phyloP scores from a whole-genome alignment of 2,797 vertebrate species.

The Sarcophilus harrisii region DNA sequence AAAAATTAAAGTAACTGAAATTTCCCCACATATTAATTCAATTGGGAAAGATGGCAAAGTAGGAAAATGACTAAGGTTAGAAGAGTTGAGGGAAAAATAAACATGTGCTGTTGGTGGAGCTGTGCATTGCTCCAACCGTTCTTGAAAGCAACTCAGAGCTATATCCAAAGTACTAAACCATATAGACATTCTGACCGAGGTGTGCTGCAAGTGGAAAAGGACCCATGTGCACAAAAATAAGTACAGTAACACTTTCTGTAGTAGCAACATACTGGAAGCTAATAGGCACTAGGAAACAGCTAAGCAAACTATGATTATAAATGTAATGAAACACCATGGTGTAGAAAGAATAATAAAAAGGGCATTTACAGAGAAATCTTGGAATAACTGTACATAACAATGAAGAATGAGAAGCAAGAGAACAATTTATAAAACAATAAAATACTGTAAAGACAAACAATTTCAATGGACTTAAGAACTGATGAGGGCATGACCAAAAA shows the following conservation, averaged over 20 bases:
- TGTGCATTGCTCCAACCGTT: not conserved
- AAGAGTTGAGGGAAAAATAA: no score
- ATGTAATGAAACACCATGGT: not conserved
- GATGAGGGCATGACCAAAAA: not conserved
- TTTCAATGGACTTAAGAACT: not conserved
- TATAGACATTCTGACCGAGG: not conserved
- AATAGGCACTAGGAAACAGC: not conserved
- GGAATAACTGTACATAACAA: not conserved
- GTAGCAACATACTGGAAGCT: not conserved
- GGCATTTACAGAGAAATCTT: not conserved
- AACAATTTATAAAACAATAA: not conserved
- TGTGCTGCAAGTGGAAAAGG: not conserved
- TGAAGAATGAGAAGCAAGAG: not conserved
- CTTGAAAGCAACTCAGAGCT: not conserved
- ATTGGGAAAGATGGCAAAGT: not conserved
- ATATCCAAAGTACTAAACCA: not conserved
- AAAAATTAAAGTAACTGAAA: no score
- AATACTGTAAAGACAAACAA: not conserved
- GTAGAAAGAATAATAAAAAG: not conserved
- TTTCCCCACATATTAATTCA: no score
- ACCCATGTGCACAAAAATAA: not conserved
- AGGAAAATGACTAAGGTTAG: not conserved
- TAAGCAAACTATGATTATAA: not conserved
- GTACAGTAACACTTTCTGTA: not conserved
- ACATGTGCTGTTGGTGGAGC: not conserved